These are phyloP conservation scores for Graptemys geographica DNA, from an alignment of 2,797 vertebrate species.

Conservation along the genomic window DNA sequence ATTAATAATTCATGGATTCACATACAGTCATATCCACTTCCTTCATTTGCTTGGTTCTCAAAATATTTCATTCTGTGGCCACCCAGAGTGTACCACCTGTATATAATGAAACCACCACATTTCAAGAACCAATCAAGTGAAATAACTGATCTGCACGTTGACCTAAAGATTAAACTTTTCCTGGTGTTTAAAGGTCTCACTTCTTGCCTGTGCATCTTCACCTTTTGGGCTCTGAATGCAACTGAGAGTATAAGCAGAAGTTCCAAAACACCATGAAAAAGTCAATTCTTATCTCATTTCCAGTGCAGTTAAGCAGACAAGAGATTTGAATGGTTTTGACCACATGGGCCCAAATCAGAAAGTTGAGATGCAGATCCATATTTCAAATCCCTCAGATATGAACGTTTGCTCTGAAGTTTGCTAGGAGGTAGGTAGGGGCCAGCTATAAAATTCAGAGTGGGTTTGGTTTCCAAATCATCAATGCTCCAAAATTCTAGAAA, in stretches of 20 bases:
- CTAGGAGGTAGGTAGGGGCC: background rate
- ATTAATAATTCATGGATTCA: background rate
- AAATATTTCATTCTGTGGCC: background rate
- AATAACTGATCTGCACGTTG: background rate
- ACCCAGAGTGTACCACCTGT: background rate
- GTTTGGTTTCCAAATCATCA: background rate
- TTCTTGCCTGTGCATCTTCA: background rate
- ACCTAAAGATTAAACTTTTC: background rate
- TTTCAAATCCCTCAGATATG: background rate
- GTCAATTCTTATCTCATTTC: background rate
- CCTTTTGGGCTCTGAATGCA: background rate
- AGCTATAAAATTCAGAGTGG: background rate
- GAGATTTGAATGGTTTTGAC: background rate
- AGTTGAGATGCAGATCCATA: background rate
- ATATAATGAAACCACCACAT: background rate
- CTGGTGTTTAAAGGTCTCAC: background rate
- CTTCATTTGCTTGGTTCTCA: background rate
- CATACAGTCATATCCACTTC: background rate
- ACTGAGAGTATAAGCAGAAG: background rate
- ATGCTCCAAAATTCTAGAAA: background rate
- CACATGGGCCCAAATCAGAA: background rate
- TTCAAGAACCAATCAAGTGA: background rate
- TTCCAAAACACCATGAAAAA: background rate
- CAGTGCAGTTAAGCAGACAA: background rate
- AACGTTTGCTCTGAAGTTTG: background rate